phyloP scores from a whole-genome alignment of 2,797 vertebrate genomes.

The Cryptoblepharus egeriae region DNA sequence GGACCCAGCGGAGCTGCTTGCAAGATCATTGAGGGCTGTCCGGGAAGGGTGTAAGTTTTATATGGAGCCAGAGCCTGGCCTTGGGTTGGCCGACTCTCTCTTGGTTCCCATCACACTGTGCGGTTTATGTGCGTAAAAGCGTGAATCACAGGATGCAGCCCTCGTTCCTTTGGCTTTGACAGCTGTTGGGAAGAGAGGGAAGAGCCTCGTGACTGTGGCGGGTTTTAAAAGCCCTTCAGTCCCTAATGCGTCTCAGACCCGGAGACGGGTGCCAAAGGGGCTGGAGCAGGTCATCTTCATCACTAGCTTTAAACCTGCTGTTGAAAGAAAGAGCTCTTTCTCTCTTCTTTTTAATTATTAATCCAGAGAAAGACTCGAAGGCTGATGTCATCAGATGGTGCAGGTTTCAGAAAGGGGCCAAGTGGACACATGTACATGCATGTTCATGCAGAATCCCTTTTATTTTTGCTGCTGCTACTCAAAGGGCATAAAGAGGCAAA shows the following conservation, averaged over 20 bases:
- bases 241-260: neutral
- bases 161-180: neutral
- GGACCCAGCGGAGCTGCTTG: neutral
- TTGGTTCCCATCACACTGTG: neutral
- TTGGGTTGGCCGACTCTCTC: neutral
- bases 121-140: neutral
- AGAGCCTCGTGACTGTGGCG: neutral
- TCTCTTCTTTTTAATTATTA: neutral
- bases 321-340: neutral
- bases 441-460: no score
- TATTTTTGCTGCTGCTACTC: no score
- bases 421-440: neutral
- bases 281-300: neutral
- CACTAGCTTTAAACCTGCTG: neutral
- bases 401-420: neutral
- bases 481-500: no score
- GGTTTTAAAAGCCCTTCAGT: neutral
- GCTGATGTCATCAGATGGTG: neutral
- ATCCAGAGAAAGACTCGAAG: neutral
- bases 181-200: neutral
- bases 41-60: neutral
- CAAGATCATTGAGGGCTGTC: neutral
- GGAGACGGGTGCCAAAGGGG: accelerated
- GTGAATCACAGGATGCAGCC: neutral
- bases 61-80: neutral